These are phyloP conservation scores for Scolopax mira DNA, from an alignment of 2,113 vertebrate genomes.

Conservation along the genomic window DNA sequence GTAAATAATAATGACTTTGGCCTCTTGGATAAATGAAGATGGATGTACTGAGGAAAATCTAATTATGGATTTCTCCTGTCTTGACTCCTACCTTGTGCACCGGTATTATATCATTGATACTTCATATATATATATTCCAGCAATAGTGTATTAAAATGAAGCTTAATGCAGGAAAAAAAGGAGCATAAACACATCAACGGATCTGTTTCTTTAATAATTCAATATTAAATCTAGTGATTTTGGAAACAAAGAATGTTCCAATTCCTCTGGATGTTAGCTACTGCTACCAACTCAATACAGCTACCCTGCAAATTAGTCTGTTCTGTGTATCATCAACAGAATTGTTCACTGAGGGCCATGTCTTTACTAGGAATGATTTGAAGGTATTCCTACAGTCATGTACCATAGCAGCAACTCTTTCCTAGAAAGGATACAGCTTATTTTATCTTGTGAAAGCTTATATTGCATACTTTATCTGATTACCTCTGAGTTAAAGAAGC, in stretches of 20 bases:
- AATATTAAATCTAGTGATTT: background rate
- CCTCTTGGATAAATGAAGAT: conserved; percentile 60
- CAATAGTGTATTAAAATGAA: background rate
- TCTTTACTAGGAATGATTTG: background rate
- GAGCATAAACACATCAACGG: background rate
- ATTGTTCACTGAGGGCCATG: background rate
- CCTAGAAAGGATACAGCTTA: background rate
- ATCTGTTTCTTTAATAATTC: background rate
- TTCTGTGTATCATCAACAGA: background rate
- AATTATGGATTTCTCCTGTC: conserved; percentile 45
- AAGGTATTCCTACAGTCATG: background rate
- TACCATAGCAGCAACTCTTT: background rate
- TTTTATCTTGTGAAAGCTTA: background rate
- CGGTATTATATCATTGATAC: background rate
- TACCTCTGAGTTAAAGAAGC: background rate
- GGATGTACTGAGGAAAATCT: conserved; percentile 53
- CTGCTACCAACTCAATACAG: background rate
- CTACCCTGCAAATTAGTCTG: background rate
- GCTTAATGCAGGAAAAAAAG: background rate
- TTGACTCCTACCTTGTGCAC: background rate
- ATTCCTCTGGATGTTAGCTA: background rate
- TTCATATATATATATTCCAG: background rate
- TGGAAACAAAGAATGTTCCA: background rate
- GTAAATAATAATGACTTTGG: conserved; percentile 62
- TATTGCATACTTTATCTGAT: background rate